A percentile compares a stretch with the other conserved stretches of the same genome.
Evolutionary conservation across 2,888 invertebrate species (phyloP).

Genomic region (Fragum sueziense): DNA sequence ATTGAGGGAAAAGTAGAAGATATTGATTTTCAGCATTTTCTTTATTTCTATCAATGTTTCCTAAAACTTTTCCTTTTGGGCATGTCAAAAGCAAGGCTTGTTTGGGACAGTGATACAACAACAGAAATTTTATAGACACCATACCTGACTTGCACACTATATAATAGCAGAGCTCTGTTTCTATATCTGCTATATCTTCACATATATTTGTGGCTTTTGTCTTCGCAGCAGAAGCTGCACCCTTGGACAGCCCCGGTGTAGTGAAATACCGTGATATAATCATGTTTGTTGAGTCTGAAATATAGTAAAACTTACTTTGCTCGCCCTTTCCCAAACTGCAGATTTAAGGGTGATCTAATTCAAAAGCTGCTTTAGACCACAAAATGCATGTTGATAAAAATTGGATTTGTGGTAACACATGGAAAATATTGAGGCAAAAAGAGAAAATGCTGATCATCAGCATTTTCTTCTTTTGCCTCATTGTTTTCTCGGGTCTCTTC

Average conservation of each 20-base stretch:
- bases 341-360: too few species aligned
- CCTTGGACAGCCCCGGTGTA: slow-evolving; percentile 58
- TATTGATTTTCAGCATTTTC: background rate
- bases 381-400: too few species aligned
- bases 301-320: background rate
- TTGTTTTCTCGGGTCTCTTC: too few species aligned
- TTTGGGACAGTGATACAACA: background rate
- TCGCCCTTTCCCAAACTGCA: too few species aligned
- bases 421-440: too few species aligned
- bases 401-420: too few species aligned
- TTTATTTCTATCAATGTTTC: background rate
- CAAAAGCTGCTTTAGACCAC: too few species aligned
- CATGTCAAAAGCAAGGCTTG: background rate
- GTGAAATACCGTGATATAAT: slow-evolving; percentile 46
- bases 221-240: slow-evolving; percentile 50
- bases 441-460: too few species aligned
- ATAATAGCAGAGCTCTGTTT: slow-evolving; percentile 72
- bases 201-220: slow-evolving; percentile 58
- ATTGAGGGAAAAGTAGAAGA: background rate
- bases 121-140: background rate
- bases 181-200: slow-evolving; percentile 39
- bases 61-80: background rate
- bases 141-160: slow-evolving; percentile 50
- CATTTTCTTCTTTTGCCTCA: too few species aligned
- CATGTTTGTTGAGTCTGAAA: slow-evolving; percentile 27